A percentile compares a stretch with the other conserved stretches of the same genome.
These are phyloP conservation scores for Aplochiton taeniatus DNA, from an alignment of 2,797 vertebrate species.

Conservation along the genomic window DNA sequence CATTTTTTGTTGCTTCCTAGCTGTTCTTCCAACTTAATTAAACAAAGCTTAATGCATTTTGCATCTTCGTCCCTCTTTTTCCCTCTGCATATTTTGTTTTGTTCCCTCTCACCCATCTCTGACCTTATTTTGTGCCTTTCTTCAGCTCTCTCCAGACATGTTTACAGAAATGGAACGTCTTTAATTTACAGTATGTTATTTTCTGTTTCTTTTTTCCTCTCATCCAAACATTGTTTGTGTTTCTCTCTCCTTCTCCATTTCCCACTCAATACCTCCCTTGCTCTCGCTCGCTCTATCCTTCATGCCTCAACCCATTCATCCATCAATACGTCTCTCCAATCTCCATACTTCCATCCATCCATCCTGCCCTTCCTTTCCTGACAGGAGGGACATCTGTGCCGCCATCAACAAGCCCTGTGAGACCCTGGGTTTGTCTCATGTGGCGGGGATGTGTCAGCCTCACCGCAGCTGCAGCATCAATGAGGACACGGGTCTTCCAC, in stretches of 20 bases:
- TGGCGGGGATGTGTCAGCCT: slow-evolving; percentile 94
- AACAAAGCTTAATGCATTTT: neutral
- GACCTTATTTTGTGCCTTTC: too few relatives aligned
- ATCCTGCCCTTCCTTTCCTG: neutral
- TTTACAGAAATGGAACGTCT: too few relatives aligned
- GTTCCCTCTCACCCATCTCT: too few relatives aligned
- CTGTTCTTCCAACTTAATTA: too few relatives aligned
- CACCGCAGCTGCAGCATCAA: slow-evolving; percentile 94
- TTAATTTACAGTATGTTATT: too few relatives aligned
- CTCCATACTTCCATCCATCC: neutral
- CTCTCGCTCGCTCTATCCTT: too few relatives aligned
- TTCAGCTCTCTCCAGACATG: too few relatives aligned
- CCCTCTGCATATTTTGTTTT: neutral
- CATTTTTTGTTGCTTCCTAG: neutral
- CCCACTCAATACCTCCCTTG: too few relatives aligned
- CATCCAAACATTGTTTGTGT: too few relatives aligned
- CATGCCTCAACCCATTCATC: too few relatives aligned
- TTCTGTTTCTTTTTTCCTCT: too few relatives aligned
- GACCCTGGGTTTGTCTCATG: slow-evolving; percentile 93
- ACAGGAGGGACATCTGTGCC: slow-evolving; percentile 94
- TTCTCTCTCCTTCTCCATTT: neutral
- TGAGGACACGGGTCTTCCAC: slow-evolving; percentile 92
- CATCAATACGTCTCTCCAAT: neutral
- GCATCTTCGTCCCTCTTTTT: neutral
- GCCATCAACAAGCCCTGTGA: slow-evolving; percentile 92